Evolutionary conservation across 2,113 vertebrate species (phyloP).

Genomic region (Oryzias curvinotus): DNA sequence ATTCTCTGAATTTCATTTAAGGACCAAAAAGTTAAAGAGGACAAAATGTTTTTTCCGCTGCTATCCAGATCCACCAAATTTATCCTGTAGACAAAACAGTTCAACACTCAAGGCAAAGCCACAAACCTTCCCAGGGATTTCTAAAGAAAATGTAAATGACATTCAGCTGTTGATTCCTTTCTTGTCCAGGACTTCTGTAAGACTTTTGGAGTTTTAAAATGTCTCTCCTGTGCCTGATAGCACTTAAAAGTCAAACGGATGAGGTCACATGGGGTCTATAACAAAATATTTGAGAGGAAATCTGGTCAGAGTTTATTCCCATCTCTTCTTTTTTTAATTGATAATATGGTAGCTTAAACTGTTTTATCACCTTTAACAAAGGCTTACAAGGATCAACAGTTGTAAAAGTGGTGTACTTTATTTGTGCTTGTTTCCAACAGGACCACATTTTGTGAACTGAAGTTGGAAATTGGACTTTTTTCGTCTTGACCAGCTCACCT

Average conservation of each 20-base stretch:
- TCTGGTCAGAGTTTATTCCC: no score
- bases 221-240: constrained; percentile 34
- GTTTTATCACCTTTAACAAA: no score
- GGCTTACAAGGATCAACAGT: no score
- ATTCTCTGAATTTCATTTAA: no score
- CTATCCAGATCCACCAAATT: constrained; percentile 2
- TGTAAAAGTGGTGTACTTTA: no score
- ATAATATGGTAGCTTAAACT: no score
- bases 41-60: no score
- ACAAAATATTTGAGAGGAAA: no score
- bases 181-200: constrained; percentile 1
- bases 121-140: background rate
- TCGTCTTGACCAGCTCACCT: constrained; percentile 14
- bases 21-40: no score
- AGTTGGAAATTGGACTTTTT: constrained; percentile 16
- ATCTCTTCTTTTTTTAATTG: no score
- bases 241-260: constrained; percentile 11
- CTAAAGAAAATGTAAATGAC: background rate
- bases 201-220: constrained; percentile 6
- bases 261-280: no score
- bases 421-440: constrained; percentile 35
- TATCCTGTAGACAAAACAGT: constrained; percentile 15
- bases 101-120: constrained; percentile 20
- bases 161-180: background rate
- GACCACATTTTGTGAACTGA: constrained; percentile 36